Base-by-base conservation (phyloP, 2,888 invertebrate genomes). In the Beris chalybata region DNA sequence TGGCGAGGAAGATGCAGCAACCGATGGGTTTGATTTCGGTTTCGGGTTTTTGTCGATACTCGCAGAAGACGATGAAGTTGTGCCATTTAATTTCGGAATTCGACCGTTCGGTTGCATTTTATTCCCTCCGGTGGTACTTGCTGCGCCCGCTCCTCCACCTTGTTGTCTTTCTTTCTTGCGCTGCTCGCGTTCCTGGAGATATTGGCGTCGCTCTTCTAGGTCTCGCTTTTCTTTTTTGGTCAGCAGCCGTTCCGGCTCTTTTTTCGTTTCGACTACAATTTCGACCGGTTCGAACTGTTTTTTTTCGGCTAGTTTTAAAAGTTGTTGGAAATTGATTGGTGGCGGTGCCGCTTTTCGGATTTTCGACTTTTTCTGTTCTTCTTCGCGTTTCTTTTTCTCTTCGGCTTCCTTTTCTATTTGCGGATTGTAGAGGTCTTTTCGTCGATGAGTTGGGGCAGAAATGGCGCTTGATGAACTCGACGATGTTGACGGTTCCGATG, bases 201-300 rank as follows among this genome's bases (percentile, higher is more conserved):
- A 83, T 53, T 88, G 89, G 76, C 87, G 85, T 71, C 91, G 89
- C 73, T 88, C 88, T 73, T 90, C 87, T 73, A 86, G 84, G 75
- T 93, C 92, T 53, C 83, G 83, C 74, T 86, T 91, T 75, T 95
- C 93, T 72, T 87, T 90, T 72, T 91, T 91, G 0, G 94, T 94
- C 83, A 94, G 86, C 11, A 88, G 83, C 52, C 91, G 83, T 71
- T 91, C 92, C 0, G 85, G 83, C 68, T 88, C 87, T 22, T 83
- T 82, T 69, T 80, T 78, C 5, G 85, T 83, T 67, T 87, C 77
- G 71, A 84, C 79, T 59, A 79, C 76, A 66, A 87, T 79, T 32
- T 87, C 83, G 2, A 93, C 77, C 0, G 93, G 93, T 76, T 93
- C 91, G 76, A 86, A 85, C 71, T 93, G 93, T 76, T 93, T 93